A percentile compares a stretch with the other conserved stretches of the same genome.
Conservation (phyloP, 1,140 invertebrate species). For the Hirudo medicinalis region DNA sequence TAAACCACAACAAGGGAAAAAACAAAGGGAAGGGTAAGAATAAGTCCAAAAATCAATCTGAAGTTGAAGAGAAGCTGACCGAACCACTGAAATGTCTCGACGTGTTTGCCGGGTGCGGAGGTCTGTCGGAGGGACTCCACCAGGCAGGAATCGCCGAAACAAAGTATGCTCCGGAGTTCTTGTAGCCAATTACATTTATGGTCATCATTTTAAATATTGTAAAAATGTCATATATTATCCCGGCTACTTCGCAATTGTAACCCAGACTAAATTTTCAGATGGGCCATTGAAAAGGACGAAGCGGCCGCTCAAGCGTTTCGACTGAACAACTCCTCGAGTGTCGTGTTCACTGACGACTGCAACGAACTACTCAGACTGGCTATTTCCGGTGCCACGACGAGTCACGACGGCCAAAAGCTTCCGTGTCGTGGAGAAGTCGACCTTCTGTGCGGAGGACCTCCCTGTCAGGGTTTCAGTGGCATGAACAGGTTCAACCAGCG, state of each 20-base stretch:
- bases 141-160: conserved; percentile 55
- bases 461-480: conserved; percentile 77
- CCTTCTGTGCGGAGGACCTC: conserved; percentile 71
- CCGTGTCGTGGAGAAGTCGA: conserved; percentile 64
- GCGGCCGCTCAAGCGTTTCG: conserved; percentile 64
- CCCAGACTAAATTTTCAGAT: conserved; percentile 35
- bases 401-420: conserved; percentile 49
- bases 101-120: conserved; percentile 80
- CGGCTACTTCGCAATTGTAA: neutral
- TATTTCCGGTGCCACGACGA: conserved; percentile 47
- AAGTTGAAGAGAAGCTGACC: conserved; percentile 21
- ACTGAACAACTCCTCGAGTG: conserved; percentile 59
- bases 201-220: too few relatives aligned
- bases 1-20: conserved; percentile 45
- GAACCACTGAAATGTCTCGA: conserved; percentile 53
- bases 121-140: conserved; percentile 49
- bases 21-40: conserved; percentile 59
- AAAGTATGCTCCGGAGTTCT: neutral
- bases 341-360: conserved; percentile 68
- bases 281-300: conserved; percentile 70
- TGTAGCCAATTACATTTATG: too few relatives aligned
- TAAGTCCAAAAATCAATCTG: conserved; percentile 33
- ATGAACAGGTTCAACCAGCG: conserved; percentile 77
- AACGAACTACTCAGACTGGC: conserved; percentile 56
- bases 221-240: too few relatives aligned